Evolutionary conservation across 2,888 invertebrate species (phyloP), one percentile per base, ranked within the genome.

Genomic region (Drosophila aldrichi): DNA sequence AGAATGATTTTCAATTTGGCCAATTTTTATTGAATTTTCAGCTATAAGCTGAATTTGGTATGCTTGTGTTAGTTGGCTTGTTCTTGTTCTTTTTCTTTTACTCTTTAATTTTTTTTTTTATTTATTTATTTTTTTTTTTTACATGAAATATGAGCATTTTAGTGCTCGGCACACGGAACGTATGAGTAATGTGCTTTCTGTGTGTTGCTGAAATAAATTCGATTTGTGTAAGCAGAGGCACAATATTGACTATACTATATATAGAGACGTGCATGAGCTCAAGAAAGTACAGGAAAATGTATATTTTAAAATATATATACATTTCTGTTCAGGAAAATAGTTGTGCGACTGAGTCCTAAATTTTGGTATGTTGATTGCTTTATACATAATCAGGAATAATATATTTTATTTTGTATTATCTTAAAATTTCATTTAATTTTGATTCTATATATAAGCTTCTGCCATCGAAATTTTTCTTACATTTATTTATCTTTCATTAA

Each of bases 21-120:
- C 80, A 74, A 78, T 76, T 81, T 81, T 72, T 82, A 90, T 90
- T 88, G 89, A 90, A 89, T 89, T 88, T 88, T 81, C 73, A 80
- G 29, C 36, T 12, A 25, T 16, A 34, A 40, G 36, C 36, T 46
- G 43, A 22, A 20, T 56, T 75, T 40, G 40, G 34, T 64, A 40
- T 57, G 14, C 29, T n/a, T 59, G 48, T 54, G 34, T 48, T 66
- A 73, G 75, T 68, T 63, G 36, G 18, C 48, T 18, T 18, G 16
- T 25, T 25, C 48, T 72, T 68, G 0, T 36, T 16, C 6, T 70
- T 2, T n/a, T 43, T 74, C 65, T 66, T 74, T 74, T 67, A n/a
- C n/a, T n/a, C n/a, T n/a, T 77, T 76, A 73, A 68, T 3, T n/a
- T 44, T 74, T 63, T 68, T 76, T 74, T 69, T 77, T 74, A 75